These are phyloP conservation scores for Manduca sexta DNA, from an alignment of 1,140 invertebrate species.

Conservation along the genomic window DNA sequence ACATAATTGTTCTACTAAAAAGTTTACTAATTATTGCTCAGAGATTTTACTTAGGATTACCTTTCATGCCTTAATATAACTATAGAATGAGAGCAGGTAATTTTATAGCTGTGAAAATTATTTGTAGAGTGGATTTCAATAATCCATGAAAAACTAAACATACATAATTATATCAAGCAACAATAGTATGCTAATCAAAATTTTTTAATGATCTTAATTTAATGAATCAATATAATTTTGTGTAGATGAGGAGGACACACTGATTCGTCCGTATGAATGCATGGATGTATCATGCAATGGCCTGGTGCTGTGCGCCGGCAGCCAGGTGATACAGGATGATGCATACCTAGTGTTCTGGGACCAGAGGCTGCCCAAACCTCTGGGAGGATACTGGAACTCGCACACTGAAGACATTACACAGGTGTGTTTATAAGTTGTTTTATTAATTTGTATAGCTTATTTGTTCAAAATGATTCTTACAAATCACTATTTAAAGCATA, in stretches of 20 bases:
- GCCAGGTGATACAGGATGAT: conserved; percentile 80
- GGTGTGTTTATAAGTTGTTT: conserved; percentile 43
- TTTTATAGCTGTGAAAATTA: background rate
- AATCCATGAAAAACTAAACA: background rate
- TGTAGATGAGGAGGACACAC: conserved; percentile 63
- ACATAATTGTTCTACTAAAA: no score
- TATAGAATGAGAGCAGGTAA: no score
- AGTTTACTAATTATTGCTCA: no score
- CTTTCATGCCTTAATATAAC: no score
- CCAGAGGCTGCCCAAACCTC: conserved; percentile 76
- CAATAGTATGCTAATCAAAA: no score
- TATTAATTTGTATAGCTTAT: no score
- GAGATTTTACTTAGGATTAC: background rate
- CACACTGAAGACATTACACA: conserved; percentile 90
- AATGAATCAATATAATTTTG: no score
- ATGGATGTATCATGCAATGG: conserved; percentile 86
- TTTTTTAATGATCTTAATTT: background rate
- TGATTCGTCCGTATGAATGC: conserved; percentile 71
- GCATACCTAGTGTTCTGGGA: conserved; percentile 91
- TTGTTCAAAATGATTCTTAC: no score
- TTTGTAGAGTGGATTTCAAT: background rate
- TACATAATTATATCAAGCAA: background rate
- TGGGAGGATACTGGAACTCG: conserved; percentile 91
- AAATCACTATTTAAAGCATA: no score
- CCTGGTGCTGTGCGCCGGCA: conserved; percentile 83